A percentile compares a stretch with the other conserved stretches of the same genome.
Conservation (phyloP, 2,888 invertebrate genomes). For the Brachyopa scutellaris region DNA sequence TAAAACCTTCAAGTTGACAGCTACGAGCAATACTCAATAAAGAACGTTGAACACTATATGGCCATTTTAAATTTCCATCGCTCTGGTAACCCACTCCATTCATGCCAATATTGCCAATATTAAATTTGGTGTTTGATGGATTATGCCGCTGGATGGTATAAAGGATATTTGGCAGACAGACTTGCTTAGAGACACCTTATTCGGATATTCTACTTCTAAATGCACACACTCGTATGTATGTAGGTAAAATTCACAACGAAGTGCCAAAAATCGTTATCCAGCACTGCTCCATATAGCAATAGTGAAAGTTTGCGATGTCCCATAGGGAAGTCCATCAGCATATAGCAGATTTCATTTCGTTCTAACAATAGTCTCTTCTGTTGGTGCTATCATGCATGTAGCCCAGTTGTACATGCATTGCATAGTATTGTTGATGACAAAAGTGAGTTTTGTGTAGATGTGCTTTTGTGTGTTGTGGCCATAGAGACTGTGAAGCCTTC, state of each 20-base stretch:
- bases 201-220: too few relatives aligned
- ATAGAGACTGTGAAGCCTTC: background rate
- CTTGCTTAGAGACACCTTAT: too few relatives aligned
- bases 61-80: too few relatives aligned
- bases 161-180: too few relatives aligned
- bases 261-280: background rate
- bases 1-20: too few relatives aligned
- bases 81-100: conserved; percentile 4
- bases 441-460: background rate
- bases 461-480: background rate
- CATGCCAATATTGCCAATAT: background rate
- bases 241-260: background rate
- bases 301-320: background rate
- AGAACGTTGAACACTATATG: too few relatives aligned
- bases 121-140: background rate
- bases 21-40: too few relatives aligned
- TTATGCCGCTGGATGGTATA: too few relatives aligned
- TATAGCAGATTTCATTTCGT: background rate
- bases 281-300: background rate
- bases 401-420: too few relatives aligned
- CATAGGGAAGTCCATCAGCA: conserved; percentile 15
- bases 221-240: too few relatives aligned
- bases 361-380: background rate
- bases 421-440: conserved; percentile 39
- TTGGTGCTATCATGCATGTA: conserved; percentile 1